Percentiles rank a stretch among this genome's conserved stretches.
phyloP scores from a whole-genome alignment of 2,888 invertebrate species.

The Cantharis flavilabris region DNA sequence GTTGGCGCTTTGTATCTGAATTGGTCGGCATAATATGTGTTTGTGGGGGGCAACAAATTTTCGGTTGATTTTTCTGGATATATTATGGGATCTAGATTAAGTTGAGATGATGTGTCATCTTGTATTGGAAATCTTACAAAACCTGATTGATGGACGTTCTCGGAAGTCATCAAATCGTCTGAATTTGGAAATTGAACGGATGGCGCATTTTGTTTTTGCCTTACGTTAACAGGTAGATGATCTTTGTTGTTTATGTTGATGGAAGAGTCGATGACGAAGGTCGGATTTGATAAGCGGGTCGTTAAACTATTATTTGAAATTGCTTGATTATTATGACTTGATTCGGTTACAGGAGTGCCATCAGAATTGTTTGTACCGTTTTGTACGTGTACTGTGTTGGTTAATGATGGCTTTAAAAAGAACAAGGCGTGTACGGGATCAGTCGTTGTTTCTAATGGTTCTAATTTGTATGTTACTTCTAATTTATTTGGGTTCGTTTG shows the following conservation, averaged over 20 bases:
- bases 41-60: slow-evolving; percentile 6
- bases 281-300: slow-evolving; percentile 18
- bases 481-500: slow-evolving; percentile 12
- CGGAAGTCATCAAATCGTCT: slow-evolving; percentile 21
- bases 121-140: slow-evolving; percentile 28
- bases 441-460: slow-evolving; percentile 19
- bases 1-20: slow-evolving; percentile 7
- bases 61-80: slow-evolving; percentile 11
- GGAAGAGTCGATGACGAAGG: slow-evolving; percentile 7
- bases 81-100: slow-evolving; percentile 3
- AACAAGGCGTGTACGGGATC: slow-evolving; percentile 39
- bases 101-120: not conserved
- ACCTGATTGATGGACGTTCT: slow-evolving; percentile 17
- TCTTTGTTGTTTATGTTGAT: not conserved
- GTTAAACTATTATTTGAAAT: slow-evolving; percentile 25
- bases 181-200: not conserved
- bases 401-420: slow-evolving; percentile 32
- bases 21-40: slow-evolving; percentile 6
- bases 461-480: slow-evolving; percentile 11
- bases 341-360: slow-evolving; percentile 19
- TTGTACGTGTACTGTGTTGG: slow-evolving; percentile 27
- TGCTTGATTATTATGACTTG: slow-evolving; percentile 1
- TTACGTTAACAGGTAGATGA: not conserved
- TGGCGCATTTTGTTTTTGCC: not conserved
- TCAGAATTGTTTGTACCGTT: slow-evolving; percentile 26